Evolutionary conservation across 1,140 invertebrate genomes (phyloP).

Genomic region (Drosophila grimshawi): DNA sequence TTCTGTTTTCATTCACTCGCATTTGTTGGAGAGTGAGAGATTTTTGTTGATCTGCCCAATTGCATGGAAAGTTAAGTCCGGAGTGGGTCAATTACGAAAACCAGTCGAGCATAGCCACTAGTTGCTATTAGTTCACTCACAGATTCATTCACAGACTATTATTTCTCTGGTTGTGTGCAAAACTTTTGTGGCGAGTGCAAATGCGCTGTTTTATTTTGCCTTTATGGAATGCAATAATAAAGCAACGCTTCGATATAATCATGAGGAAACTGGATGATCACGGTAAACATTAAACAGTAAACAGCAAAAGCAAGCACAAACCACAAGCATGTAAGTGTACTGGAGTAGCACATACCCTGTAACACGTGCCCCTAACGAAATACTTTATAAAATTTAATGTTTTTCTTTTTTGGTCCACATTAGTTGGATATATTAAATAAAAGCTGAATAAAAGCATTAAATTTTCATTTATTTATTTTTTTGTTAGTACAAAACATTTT

Average conservation of each 20-base stretch:
- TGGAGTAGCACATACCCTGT: background rate
- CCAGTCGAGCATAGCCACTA: constrained; percentile 47
- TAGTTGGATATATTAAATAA: too few species aligned
- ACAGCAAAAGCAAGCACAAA: background rate
- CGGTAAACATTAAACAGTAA: background rate
- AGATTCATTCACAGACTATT: constrained; percentile 4
- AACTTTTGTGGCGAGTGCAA: constrained; percentile 17
- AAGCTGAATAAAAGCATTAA: too few species aligned
- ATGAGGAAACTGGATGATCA: constrained; percentile 9
- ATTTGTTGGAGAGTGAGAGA: constrained; percentile 34
- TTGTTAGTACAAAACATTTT: too few species aligned
- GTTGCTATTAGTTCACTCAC: constrained; percentile 7
- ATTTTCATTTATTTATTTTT: too few species aligned
- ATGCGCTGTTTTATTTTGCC: constrained; percentile 19
- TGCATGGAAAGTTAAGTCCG: constrained; percentile 64
- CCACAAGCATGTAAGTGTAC: background rate
- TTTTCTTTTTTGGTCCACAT: too few species aligned
- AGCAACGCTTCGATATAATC: constrained; percentile 4
- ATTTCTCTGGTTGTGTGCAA: background rate
- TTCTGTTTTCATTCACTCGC: constrained; percentile 29
- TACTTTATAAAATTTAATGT: too few species aligned
- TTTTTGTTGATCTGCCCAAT: constrained; percentile 59
- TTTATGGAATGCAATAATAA: constrained; percentile 11
- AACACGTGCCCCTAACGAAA: background rate
- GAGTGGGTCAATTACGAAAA: constrained; percentile 70